phyloP scores from a whole-genome alignment of 2,797 vertebrate species.

The Rhinatrema bivittatum region DNA sequence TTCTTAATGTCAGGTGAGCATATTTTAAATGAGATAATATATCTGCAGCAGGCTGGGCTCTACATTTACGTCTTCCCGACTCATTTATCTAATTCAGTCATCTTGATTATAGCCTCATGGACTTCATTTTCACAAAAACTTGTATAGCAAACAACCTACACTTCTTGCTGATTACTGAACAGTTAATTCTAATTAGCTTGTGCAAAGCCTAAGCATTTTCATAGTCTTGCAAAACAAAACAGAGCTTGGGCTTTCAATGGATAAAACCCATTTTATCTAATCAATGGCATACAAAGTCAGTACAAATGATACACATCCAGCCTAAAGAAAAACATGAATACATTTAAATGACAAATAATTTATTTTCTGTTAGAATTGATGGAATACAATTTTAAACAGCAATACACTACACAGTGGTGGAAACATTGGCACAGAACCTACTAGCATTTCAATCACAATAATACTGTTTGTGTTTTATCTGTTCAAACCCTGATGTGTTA shows the following conservation, averaged over 20 bases:
- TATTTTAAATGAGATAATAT: constrained; percentile 67
- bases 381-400: constrained; percentile 92
- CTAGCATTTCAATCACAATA: constrained; percentile 45
- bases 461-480: constrained; percentile 35
- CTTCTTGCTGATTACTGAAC: constrained; percentile 66
- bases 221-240: constrained; percentile 61
- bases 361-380: constrained; percentile 79
- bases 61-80: constrained; percentile 57
- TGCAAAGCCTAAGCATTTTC: constrained; percentile 63
- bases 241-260: constrained; percentile 38
- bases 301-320: constrained; percentile 52
- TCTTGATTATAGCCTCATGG: constrained; percentile 64
- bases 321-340: constrained; percentile 68
- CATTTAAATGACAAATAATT: constrained; percentile 95
- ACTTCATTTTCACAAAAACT: constrained; percentile 60
- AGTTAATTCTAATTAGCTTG: constrained; percentile 74
- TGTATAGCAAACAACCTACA: constrained; percentile 63
- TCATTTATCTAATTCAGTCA: constrained; percentile 78
- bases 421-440: constrained; percentile 62
- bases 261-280: constrained; percentile 40
- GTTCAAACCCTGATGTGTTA: constrained; percentile 37
- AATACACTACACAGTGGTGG: constrained; percentile 74
- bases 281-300: constrained; percentile 44
- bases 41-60: constrained; percentile 62
- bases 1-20: constrained; percentile 74